Conservation (phyloP, 1,140 invertebrate genomes). For the Trinorchestia longiramus region DNA sequence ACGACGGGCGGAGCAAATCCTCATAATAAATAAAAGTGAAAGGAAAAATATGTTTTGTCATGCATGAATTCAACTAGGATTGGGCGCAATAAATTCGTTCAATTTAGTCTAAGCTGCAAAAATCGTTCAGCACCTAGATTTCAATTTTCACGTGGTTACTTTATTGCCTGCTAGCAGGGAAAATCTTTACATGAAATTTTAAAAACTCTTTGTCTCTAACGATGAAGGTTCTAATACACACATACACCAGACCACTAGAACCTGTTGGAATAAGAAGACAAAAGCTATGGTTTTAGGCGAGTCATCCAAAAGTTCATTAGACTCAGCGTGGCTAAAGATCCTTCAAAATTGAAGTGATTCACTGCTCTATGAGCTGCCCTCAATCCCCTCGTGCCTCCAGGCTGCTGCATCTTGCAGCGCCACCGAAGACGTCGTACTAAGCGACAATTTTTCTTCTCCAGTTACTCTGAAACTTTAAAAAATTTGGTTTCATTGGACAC, state of each 20-base stretch:
- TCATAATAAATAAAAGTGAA: neutral
- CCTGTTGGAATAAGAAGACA: neutral
- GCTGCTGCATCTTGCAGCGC: neutral
- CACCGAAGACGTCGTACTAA: neutral
- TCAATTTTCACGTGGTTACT: neutral
- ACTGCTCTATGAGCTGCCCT: neutral
- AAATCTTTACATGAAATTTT: neutral
- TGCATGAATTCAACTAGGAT: too few species aligned
- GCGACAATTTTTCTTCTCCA: slow-evolving; percentile 31
- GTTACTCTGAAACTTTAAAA: slow-evolving; percentile 20
- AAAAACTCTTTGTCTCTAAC: neutral
- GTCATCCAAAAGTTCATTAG: neutral
- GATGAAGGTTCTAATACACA: neutral
- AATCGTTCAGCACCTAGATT: too few species aligned
- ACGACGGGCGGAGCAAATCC: neutral
- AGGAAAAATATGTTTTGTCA: neutral
- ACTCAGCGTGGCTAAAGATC: neutral
- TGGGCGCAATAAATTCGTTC: too few species aligned
- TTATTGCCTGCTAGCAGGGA: neutral
- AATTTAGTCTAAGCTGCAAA: too few species aligned
- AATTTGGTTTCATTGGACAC: slow-evolving; percentile 50
- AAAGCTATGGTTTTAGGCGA: neutral
- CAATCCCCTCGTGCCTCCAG: neutral
- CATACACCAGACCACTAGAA: neutral
- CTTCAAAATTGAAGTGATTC: neutral